Percentiles rank a stretch among this genome's conserved stretches.
Evolutionary conservation across 2,113 vertebrate species (phyloP).

Genomic region (Xerus inauris): DNA sequence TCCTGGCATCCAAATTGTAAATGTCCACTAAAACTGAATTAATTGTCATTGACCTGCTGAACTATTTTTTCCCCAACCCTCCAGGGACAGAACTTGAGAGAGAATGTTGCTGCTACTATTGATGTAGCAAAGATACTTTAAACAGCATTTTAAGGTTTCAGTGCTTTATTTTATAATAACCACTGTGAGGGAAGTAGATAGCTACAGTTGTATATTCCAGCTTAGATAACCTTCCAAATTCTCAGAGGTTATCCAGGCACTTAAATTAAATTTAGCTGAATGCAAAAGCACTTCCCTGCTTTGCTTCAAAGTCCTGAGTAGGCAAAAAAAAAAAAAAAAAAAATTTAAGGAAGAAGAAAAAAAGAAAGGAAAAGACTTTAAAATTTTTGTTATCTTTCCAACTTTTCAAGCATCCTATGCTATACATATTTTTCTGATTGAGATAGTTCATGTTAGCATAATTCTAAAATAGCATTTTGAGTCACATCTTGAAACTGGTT

Average conservation of each 20-base stretch:
- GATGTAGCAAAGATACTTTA: neutral
- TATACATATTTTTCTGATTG: neutral
- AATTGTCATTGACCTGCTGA: neutral
- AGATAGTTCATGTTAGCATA: neutral
- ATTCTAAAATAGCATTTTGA: neutral
- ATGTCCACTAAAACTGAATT: neutral
- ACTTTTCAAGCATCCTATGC: neutral
- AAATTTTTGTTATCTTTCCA: neutral
- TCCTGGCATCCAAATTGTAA: neutral
- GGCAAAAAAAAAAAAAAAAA: neutral
- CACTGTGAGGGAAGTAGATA: neutral
- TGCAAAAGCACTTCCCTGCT: neutral
- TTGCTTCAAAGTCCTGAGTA: neutral
- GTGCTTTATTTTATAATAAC: neutral
- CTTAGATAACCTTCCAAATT: neutral
- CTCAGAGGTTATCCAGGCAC: neutral
- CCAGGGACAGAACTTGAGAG: neutral
- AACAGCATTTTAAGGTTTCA: neutral
- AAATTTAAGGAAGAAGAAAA: neutral
- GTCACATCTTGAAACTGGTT: neutral
- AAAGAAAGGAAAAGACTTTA: neutral
- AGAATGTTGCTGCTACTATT: neutral
- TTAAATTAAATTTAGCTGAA: neutral
- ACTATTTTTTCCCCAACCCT: neutral
- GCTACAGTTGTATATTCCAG: neutral